Conservation (phyloP, 2,888 invertebrate genomes). For the Ophonus ardosiacus region DNA sequence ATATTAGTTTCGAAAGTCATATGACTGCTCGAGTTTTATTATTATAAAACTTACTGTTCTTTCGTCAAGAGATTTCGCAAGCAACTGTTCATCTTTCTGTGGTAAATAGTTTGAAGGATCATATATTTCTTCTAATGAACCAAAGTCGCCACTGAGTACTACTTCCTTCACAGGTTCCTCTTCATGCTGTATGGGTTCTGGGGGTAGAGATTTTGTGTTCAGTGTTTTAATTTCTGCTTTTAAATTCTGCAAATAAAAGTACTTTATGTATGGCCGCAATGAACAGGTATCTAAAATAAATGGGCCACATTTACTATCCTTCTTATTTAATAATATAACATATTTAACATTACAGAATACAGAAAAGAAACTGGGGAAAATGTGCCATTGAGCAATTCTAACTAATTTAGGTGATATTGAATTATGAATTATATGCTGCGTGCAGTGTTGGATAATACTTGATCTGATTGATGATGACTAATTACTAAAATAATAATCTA, state of each 20-base stretch:
- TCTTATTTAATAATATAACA: no score
- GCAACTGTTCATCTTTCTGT: background rate
- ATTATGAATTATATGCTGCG: no score
- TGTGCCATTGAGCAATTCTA: no score
- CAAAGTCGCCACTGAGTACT: slow-evolving; percentile 62
- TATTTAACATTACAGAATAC: no score
- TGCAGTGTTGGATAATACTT: no score
- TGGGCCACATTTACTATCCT: no score
- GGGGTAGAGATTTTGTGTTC: slow-evolving; percentile 71
- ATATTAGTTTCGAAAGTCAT: no score
- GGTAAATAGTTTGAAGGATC: slow-evolving; percentile 45
- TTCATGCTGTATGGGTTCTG: slow-evolving; percentile 54
- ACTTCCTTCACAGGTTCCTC: slow-evolving; percentile 65
- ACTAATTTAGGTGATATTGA: no score
- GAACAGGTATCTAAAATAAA: no score
- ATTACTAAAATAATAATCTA: no score
- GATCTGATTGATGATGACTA: no score
- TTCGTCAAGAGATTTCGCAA: background rate
- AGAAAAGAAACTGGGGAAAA: no score
- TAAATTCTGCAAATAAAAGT: slow-evolving; percentile 63
- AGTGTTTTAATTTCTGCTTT: slow-evolving; percentile 71
- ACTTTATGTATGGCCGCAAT: background rate
- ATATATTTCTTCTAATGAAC: slow-evolving; percentile 64
- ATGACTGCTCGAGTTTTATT: background rate
- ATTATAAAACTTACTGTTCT: background rate